Evolutionary conservation across 2,888 invertebrate species (phyloP).

Genomic region (Eurytoma adleriae): DNA sequence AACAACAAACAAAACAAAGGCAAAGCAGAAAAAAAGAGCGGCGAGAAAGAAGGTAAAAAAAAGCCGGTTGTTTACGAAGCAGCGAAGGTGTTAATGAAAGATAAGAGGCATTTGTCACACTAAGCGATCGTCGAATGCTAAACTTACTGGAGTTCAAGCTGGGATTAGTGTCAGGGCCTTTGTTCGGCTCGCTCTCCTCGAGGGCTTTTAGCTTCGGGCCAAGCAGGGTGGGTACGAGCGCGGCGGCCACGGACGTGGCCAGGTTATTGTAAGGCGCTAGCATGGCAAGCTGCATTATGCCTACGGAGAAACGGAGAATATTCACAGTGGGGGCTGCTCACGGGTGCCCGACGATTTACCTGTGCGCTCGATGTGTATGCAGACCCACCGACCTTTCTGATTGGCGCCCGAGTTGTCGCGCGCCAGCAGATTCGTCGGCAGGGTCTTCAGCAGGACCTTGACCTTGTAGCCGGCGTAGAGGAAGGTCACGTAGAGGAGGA

Average conservation of each 20-base stretch:
- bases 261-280: conserved; percentile 79
- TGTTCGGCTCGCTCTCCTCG: conserved; percentile 26
- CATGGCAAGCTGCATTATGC: conserved; percentile 78
- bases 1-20: not conserved
- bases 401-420: conserved; percentile 72
- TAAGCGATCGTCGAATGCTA: conserved; percentile 4
- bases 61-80: not conserved
- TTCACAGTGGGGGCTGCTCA: not conserved
- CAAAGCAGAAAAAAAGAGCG: not conserved
- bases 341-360: not conserved
- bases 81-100: not conserved
- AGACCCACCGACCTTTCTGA: conserved; percentile 73
- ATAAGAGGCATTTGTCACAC: not conserved
- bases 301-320: conserved; percentile 62
- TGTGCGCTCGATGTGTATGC: conserved; percentile 28
- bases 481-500: conserved; percentile 78
- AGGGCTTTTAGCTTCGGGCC: conserved; percentile 55
- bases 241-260: conserved; percentile 77
- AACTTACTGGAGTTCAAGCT: conserved; percentile 54
- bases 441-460: conserved; percentile 74
- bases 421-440: conserved; percentile 75
- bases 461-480: conserved; percentile 78
- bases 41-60: no score
- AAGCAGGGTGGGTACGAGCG: conserved; percentile 77
- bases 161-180: conserved; percentile 49